Evolutionary conservation across 2,113 vertebrate species (phyloP).

Genomic region (Archocentrus centrarchus): DNA sequence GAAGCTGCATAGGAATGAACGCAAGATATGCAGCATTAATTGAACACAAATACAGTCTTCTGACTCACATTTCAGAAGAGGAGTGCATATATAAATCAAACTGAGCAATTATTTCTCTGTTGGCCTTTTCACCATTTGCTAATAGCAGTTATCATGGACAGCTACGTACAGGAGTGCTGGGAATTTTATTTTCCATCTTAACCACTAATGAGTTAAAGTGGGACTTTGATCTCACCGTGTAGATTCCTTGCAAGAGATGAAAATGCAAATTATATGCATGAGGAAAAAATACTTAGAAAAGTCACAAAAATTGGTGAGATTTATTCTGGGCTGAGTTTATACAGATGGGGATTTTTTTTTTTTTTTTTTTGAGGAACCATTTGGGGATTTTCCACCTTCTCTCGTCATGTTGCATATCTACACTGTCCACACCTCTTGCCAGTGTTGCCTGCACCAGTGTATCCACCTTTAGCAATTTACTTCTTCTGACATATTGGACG

Average conservation of each 20-base stretch:
- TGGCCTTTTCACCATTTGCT: conserved; percentile 36
- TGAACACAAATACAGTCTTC: conserved; percentile 50
- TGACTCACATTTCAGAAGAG: conserved; percentile 18
- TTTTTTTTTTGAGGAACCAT: conserved; percentile 2
- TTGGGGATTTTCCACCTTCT: conserved; percentile 25
- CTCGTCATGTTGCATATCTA: conserved; percentile 22
- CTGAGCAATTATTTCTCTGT: conserved; percentile 38
- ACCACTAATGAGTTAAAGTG: conserved; percentile 56
- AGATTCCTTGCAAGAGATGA: conserved; percentile 37
- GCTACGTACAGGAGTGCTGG: neutral
- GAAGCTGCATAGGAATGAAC: conserved; percentile 46
- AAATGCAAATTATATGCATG: conserved; percentile 51
- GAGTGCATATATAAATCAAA: conserved; percentile 39
- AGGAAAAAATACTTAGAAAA: neutral
- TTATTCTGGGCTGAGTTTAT: neutral
- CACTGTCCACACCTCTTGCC: conserved; percentile 13
- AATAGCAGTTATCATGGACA: conserved; percentile 32
- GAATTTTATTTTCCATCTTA: conserved; percentile 50
- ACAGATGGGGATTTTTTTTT: neutral
- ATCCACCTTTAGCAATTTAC: conserved; percentile 41
- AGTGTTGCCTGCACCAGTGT: neutral
- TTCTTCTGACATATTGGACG: conserved; percentile 30
- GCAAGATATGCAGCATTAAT: conserved; percentile 48
- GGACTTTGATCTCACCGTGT: conserved; percentile 53
- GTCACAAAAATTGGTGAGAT: conserved; percentile 15